Evolutionary conservation across 2,888 invertebrate species (phyloP).

Genomic region (Junonia oenone): DNA sequence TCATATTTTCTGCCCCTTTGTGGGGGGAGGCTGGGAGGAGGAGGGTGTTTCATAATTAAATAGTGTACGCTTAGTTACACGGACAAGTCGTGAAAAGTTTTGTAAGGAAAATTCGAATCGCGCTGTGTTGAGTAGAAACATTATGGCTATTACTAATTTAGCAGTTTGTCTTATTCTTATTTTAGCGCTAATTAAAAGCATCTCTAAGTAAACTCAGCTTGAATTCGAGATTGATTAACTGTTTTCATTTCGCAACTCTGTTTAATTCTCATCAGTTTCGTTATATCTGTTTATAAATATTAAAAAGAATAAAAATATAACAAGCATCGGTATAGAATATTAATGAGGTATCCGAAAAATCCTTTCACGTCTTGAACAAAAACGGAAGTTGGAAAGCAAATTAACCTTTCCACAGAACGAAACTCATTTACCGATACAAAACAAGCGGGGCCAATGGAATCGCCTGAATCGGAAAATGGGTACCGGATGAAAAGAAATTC

Average conservation of each 20-base stretch:
- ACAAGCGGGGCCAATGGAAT: constrained; percentile 55
- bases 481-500: constrained; percentile 58
- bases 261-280: too few relatives aligned
- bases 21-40: constrained; percentile 33
- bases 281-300: too few relatives aligned
- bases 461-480: constrained; percentile 62
- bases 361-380: constrained; percentile 50
- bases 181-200: constrained; percentile 35
- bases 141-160: constrained; percentile 43
- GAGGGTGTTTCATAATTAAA: constrained; percentile 58
- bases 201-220: constrained; percentile 17
- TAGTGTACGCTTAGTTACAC: constrained; percentile 62
- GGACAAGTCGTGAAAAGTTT: constrained; percentile 43
- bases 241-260: too few relatives aligned
- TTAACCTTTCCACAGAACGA: constrained; percentile 61
- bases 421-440: constrained; percentile 76
- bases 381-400: constrained; percentile 59
- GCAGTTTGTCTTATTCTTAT: constrained; percentile 39
- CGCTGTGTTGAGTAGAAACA: constrained; percentile 33
- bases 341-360: constrained; percentile 35
- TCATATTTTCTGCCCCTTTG: constrained; percentile 40
- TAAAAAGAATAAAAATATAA: constrained; percentile 15
- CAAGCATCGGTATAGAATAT: constrained; percentile 30
- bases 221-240: constrained; percentile 5
- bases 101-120: constrained; percentile 44